phyloP scores from a whole-genome alignment of 2,113 vertebrate genomes.

The Dinomys branickii region DNA sequence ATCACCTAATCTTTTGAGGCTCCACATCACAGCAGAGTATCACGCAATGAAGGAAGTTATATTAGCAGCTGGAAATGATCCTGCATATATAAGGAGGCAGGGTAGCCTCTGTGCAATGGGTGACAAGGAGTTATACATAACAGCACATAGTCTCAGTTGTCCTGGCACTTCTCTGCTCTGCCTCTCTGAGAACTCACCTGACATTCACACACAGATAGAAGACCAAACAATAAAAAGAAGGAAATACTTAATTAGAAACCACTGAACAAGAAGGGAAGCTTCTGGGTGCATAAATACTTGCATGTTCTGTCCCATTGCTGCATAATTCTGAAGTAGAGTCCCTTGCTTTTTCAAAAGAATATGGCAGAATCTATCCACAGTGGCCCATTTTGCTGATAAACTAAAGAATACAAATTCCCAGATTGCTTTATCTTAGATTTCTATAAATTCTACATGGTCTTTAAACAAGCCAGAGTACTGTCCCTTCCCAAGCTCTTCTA shows the following conservation, averaged over 20 bases:
- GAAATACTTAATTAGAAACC: not conserved
- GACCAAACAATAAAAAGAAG: not conserved
- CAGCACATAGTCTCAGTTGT: not conserved
- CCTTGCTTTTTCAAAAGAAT: not conserved
- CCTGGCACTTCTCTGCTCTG: not conserved
- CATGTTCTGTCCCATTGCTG: not conserved
- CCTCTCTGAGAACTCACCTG: not conserved
- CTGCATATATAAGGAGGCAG: rapidly evolving
- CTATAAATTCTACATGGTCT: not conserved
- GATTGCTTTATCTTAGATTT: not conserved
- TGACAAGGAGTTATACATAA: not conserved
- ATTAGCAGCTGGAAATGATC: not conserved
- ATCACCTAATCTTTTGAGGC: not conserved
- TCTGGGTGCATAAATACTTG: not conserved
- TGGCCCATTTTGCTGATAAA: not conserved
- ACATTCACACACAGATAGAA: not conserved
- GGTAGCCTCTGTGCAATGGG: not conserved
- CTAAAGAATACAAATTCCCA: not conserved
- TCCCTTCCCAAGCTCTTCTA: not conserved
- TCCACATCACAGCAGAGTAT: not conserved
- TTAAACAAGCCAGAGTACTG: constrained; percentile 11
- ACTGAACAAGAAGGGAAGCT: not conserved
- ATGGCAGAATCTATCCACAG: not conserved
- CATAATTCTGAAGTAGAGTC: not conserved
- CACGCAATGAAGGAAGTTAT: not conserved